These are phyloP conservation scores for Pseudomyrmex gracilis DNA, from an alignment of 1,140 invertebrate species.

Conservation along the genomic window DNA sequence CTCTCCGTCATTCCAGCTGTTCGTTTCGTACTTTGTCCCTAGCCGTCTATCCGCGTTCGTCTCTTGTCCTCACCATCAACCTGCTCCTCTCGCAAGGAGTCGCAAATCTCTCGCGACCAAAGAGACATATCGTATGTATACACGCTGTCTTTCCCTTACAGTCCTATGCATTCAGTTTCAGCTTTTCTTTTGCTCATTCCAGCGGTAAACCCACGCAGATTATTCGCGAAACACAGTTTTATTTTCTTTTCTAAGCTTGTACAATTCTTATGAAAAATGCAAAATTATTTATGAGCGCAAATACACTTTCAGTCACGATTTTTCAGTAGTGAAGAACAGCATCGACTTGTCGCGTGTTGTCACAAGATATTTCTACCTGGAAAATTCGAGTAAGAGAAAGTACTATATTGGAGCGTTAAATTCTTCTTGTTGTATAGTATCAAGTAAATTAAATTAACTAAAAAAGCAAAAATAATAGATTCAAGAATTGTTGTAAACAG, in stretches of 20 bases:
- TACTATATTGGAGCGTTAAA: too few species aligned
- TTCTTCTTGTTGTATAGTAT: too few species aligned
- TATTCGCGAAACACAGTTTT: slow-evolving; percentile 1
- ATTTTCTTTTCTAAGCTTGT: not conserved
- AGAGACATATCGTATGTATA: slow-evolving; percentile 52
- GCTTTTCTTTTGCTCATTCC: slow-evolving; percentile 6
- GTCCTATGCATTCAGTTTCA: not conserved
- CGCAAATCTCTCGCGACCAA: slow-evolving; percentile 49
- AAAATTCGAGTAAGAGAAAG: too few species aligned
- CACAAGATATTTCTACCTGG: too few species aligned
- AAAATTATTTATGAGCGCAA: not conserved
- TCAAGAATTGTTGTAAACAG: slow-evolving; percentile 35
- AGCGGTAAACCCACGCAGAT: slow-evolving; percentile 38
- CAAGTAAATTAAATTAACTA: too few species aligned
- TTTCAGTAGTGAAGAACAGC: not conserved
- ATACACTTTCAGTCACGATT: not conserved
- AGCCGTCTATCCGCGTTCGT: slow-evolving; percentile 32
- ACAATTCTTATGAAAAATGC: not conserved
- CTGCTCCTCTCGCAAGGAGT: slow-evolving; percentile 52
- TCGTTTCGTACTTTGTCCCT: slow-evolving; percentile 42
- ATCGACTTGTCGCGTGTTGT: not conserved
- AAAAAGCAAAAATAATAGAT: not conserved
- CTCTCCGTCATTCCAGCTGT: slow-evolving; percentile 54
- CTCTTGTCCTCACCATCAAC: slow-evolving; percentile 44
- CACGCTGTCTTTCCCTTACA: not conserved